Evolutionary conservation across 92 coral and sea anemone species (phyloP).

Genomic region (Nematostella vectensis): DNA sequence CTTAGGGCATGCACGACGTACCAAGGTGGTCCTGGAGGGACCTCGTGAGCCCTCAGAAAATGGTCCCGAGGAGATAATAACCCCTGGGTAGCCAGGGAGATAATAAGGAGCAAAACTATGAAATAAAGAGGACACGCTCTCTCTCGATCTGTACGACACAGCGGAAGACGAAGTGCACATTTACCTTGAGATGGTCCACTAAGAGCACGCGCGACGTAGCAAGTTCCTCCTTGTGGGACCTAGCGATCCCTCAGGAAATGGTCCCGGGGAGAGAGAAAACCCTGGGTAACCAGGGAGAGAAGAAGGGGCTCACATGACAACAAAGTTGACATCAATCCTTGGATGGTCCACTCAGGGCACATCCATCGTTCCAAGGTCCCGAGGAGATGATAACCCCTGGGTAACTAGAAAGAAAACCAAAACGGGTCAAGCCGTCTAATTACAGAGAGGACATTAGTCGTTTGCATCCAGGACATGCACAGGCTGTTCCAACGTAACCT

Average conservation of each 20-base stretch:
- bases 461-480: too few relatives aligned
- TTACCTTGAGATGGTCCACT: conserved; percentile 59
- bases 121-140: too few relatives aligned
- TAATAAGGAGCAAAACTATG: too few relatives aligned
- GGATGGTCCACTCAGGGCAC: conserved; percentile 57
- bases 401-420: too few relatives aligned
- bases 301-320: conserved; percentile 43
- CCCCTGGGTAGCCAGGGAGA: too few relatives aligned
- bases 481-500: too few relatives aligned
- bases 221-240: conserved; percentile 33
- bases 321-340: conserved; percentile 60
- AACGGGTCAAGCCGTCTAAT: too few relatives aligned
- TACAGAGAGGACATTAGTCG: too few relatives aligned
- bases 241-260: background rate
- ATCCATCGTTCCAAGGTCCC: conserved; percentile 29
- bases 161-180: conserved; percentile 50
- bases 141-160: conserved; percentile 69
- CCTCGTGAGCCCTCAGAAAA: conserved; percentile 7
- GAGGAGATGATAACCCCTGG: too few relatives aligned
- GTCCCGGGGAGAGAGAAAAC: background rate
- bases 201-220: conserved; percentile 48
- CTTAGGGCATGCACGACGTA: conserved; percentile 49
- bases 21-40: conserved; percentile 22
- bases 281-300: too few relatives aligned
- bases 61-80: background rate